Percentiles rank a stretch among this genome's conserved stretches.
Conservation (phyloP, 2,797 vertebrate genomes). For the Halcyon smyrnensis region DNA sequence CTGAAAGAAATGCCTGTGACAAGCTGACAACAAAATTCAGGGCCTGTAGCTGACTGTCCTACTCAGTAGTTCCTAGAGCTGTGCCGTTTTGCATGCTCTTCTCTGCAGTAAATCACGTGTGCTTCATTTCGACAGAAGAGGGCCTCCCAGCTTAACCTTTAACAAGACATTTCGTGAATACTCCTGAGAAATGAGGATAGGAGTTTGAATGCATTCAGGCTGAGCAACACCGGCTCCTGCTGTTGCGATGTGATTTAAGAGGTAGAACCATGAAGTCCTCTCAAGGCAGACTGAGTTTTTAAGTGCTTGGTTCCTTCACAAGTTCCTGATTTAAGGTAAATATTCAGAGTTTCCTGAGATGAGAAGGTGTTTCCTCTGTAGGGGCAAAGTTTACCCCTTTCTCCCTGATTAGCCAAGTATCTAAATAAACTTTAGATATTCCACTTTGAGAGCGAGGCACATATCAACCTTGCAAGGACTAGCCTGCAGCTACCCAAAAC, state of each 20-base stretch:
- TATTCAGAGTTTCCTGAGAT: not conserved
- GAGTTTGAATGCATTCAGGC: not conserved
- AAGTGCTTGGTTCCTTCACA: not conserved
- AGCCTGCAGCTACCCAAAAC: not conserved
- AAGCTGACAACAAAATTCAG: not conserved
- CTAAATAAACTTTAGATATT: not conserved
- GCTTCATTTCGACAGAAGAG: conserved; percentile 2
- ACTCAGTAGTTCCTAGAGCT: not conserved
- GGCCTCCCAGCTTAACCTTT: conserved; percentile 37
- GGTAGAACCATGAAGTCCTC: not conserved
- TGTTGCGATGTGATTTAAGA: not conserved
- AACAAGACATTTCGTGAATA: fast-evolving
- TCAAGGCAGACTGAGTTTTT: not conserved
- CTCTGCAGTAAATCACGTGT: not conserved
- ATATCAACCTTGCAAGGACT: not conserved
- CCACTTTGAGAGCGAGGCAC: not conserved
- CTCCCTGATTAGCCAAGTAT: not conserved
- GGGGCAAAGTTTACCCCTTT: not conserved
- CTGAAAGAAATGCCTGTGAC: not conserved
- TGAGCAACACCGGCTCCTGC: not conserved
- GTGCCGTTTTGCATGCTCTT: not conserved
- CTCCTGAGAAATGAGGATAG: not conserved
- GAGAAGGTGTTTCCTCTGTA: not conserved
- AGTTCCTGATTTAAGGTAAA: not conserved
- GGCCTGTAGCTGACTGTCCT: not conserved